Evolutionary conservation across 2,113 vertebrate genomes (phyloP), one percentile per base, ranked within the genome.

Genomic region (Narcine bancroftii): DNA sequence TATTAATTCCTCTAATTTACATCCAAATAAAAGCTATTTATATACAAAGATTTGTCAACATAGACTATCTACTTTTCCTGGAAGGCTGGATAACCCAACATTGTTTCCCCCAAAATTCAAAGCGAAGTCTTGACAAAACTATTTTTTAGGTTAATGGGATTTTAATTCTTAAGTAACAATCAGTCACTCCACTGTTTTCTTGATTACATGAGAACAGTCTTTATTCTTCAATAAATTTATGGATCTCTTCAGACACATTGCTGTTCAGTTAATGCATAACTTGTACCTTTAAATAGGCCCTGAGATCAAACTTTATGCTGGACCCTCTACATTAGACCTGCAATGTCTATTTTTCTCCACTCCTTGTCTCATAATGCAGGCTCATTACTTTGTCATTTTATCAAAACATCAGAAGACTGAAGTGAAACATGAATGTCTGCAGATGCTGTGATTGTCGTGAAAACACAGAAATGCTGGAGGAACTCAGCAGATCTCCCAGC

Each of bases 1-100:
- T 69, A 91, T 91, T 91, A 45, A 45, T 65, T 91, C 65, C 15
- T 42, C 63, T 45, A 91, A 91, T 91, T 91, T 91, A 91, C 89
- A 91, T 91, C 29, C 42, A 17, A 47, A 69, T 47, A 47, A 60
- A 60, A 91, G 42, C 24, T 69, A 45, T 47, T 66, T 45, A 5
- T 47, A 29, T 47, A 19, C 39, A 91, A 69, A 65, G 65, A 33
- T 91, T 60, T 29, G 42, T 91, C 65, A 91, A 66, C 89, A 69
- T 26, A 91, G 89, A 47, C 42, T 91, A 69, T 69, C 36, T 91
- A 66, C 33, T 69, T 45, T 13, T 69, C 21, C 89, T 29, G 63
- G 1, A 6, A 45, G 65, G 24, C 15, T 26, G 47, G 65, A 71
- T 69, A 45, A 69, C 13, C 11, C 3, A 29, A 69, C 66, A 13